Evolutionary conservation across 2,113 vertebrate species (phyloP).

Genomic region (Ivindomyrus marchei): DNA sequence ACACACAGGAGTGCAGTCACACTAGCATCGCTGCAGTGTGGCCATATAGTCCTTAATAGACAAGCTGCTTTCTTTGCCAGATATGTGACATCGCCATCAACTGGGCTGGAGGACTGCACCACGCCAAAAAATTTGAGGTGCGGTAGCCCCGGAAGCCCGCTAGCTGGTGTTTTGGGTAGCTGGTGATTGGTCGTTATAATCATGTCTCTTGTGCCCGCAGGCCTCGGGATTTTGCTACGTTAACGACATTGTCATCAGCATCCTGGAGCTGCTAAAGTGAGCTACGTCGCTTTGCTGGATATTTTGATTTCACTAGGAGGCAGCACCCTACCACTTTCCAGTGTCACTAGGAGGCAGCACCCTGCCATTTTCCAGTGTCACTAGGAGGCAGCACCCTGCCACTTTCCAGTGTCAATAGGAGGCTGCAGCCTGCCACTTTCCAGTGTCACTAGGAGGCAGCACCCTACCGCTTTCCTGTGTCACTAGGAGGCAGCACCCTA

Average conservation of each 20-base stretch:
- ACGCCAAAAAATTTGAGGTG: conserved; percentile 99
- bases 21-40: neutral
- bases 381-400: neutral
- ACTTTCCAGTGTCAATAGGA: no score
- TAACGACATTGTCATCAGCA: conserved; percentile 97
- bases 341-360: neutral
- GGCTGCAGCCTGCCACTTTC: no score
- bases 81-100: conserved; percentile 98
- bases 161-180: neutral
- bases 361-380: neutral
- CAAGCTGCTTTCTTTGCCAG: conserved; percentile 51
- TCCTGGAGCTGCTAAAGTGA: conserved; percentile 96
- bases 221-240: conserved; percentile 97
- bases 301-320: neutral
- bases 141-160: neutral
- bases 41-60: neutral
- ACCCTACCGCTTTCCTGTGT: no score
- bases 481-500: no score
- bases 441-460: no score
- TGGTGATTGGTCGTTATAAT: neutral
- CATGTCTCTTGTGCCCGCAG: conserved; percentile 51
- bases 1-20: neutral
- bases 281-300: conserved; percentile 26
- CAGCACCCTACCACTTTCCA: no score
- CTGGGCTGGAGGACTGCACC: conserved; percentile 96